phyloP scores from a whole-genome alignment of 2,797 vertebrate genomes.

The Salarias fasciatus region DNA sequence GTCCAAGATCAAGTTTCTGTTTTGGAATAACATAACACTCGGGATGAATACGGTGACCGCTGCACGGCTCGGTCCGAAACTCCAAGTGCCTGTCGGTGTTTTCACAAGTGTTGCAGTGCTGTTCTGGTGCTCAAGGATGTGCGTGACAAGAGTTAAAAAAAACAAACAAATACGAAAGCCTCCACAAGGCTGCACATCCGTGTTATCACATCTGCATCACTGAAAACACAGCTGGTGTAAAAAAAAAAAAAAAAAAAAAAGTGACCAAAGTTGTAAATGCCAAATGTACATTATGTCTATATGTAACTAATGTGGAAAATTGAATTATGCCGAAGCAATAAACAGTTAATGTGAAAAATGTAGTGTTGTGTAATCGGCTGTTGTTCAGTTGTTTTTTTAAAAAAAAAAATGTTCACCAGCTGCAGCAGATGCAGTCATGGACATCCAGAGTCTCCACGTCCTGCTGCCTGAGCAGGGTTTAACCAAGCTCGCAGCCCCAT shows the following conservation, averaged over 20 bases:
- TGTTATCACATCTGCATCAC: slow-evolving; percentile 16
- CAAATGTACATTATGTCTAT: slow-evolving; percentile 68
- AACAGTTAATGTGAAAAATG: slow-evolving; percentile 55
- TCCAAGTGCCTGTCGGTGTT: slow-evolving; percentile 19
- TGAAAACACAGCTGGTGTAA: slow-evolving; percentile 13
- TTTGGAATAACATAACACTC: neutral
- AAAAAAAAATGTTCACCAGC: too few species aligned
- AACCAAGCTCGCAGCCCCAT: slow-evolving; percentile 44
- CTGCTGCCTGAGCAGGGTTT: neutral
- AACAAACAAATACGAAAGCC: slow-evolving; percentile 26
- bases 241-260: slow-evolving; percentile 16
- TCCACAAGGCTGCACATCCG: slow-evolving; percentile 3
- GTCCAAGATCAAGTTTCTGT: slow-evolving; percentile 9
- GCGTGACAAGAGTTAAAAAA: slow-evolving; percentile 3
- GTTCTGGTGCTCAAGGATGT: slow-evolving; percentile 30
- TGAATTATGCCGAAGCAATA: slow-evolving; percentile 70
- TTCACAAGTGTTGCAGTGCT: slow-evolving; percentile 1
- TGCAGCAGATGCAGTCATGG: too few species aligned
- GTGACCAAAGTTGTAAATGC: slow-evolving; percentile 48
- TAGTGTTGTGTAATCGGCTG: neutral
- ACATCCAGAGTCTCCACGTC: neutral
- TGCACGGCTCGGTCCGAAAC: slow-evolving; percentile 1
- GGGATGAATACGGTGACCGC: neutral
- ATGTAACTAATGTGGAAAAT: slow-evolving; percentile 68
- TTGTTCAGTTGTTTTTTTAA: too few species aligned